Percentiles rank a stretch among this genome's conserved stretches.
These are phyloP conservation scores for Prionchulus punctatus DNA, from an alignment of 2,888 invertebrate genomes.

Conservation along the genomic window DNA sequence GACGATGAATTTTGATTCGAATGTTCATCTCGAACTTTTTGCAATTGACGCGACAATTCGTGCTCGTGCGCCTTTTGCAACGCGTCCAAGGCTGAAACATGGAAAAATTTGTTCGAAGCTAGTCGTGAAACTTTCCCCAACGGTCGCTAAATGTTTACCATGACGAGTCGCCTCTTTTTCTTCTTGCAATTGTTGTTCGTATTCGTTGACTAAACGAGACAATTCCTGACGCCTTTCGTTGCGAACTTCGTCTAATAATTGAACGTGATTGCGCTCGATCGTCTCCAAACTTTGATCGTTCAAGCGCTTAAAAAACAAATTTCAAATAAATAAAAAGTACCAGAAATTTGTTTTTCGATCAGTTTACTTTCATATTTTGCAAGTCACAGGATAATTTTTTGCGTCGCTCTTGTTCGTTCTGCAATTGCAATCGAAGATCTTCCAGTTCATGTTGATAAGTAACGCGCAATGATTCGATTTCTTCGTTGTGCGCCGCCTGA, in stretches of 20 bases:
- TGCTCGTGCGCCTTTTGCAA: conserved; percentile 26
- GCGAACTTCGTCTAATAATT: conserved; percentile 2
- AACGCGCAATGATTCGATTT: not conserved
- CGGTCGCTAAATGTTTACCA: conserved; percentile 4
- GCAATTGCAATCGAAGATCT: not conserved
- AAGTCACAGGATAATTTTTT: conserved; percentile 7
- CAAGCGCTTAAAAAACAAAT: conserved; percentile 2
- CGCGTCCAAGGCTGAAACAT: conserved; percentile 25
- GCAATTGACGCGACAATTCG: conserved; percentile 17
- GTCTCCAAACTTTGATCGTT: conserved; percentile 9
- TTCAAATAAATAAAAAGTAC: not conserved
- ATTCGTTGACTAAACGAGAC: not conserved
- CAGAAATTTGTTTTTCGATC: not conserved
- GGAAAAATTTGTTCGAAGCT: not conserved
- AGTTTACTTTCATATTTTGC: conserved; percentile 8
- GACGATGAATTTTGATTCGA: not conserved
- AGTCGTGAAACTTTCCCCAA: not conserved
- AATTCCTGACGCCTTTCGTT: not conserved
- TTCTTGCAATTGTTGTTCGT: conserved; percentile 9
- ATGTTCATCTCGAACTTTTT: not conserved
- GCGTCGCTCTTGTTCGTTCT: not conserved
- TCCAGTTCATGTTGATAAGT: not conserved
- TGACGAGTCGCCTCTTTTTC: conserved; percentile 13
- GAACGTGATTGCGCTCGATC: conserved; percentile 3
- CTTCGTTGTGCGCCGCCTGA: conserved; percentile 2